Base-by-base conservation (phyloP, 1,140 invertebrate species). In the Calliphora vicina region DNA sequence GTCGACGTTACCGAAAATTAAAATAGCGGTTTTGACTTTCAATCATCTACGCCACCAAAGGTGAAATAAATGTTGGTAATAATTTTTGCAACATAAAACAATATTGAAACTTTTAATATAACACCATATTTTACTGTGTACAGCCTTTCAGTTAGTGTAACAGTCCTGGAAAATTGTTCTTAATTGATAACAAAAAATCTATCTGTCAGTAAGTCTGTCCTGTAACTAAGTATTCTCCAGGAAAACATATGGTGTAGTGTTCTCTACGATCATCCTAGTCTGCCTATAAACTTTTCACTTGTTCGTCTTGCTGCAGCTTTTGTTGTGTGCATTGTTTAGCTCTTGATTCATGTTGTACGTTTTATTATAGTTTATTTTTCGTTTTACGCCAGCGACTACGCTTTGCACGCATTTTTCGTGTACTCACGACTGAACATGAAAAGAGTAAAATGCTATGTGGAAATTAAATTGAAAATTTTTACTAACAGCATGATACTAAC, bases 291-390 rank as follows among this genome's bases (percentile, higher is more conserved):
- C 12, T 50, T 35, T 35, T 15, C 45, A 15, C 1, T 0, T 50
- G 45, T 50, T 50, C 10, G 12, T 50, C 15, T 50, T 50, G 12
- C 12, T n/a, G 12, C 45, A n/a, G 35, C 35, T 67, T 10, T 23
- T 67, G 61, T 67, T 23, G n/a, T 67, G n/a, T 67, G n/a, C 61
- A 67, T 23, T 67, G 61, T 67, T 67, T 67, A 67, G 23, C 61
- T 67, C 61, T 67, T 67, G 61, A 67, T 23, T 67, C n/a, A 67
- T 67, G 61, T 67, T 67, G 50, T 25, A 67, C 20, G 3, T 67
- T 67, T 25, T 15, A n/a, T n/a, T n/a, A n/a, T n/a, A n/a, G n/a
- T n/a, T n/a, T n/a, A 8, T 1, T 67, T 23, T 67, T 67, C 15
- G 45, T 57, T 57, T 57, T 15, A 6, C 50, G 6, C 6, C n/a